These are phyloP conservation scores for Caracal caracal DNA, from an alignment of 2,113 vertebrate species.

Conservation along the genomic window DNA sequence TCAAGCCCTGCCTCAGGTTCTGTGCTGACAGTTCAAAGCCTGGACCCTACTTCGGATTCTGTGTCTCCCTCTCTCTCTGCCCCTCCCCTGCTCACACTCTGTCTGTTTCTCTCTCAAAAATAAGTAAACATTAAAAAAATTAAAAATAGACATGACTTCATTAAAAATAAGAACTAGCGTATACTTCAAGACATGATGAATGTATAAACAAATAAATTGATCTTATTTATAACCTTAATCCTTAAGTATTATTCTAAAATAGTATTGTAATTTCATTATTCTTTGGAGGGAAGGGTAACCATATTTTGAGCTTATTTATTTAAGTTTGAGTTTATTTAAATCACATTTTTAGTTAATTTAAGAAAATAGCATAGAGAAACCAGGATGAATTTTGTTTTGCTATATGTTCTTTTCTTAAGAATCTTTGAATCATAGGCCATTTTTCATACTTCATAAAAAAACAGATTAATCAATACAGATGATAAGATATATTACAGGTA, in stretches of 20 bases:
- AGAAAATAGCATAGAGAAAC: background rate
- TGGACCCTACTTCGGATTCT: too few relatives aligned
- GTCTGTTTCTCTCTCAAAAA: too few relatives aligned
- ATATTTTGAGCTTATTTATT: background rate
- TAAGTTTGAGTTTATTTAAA: background rate
- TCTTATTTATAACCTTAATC: conserved; percentile 2
- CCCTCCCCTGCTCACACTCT: too few relatives aligned
- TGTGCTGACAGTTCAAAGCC: too few relatives aligned
- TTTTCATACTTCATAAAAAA: conserved; percentile 4
- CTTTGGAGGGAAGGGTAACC: background rate
- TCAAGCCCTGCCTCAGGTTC: too few relatives aligned
- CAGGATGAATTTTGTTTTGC: background rate
- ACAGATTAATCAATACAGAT: background rate
- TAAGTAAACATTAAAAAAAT: too few relatives aligned
- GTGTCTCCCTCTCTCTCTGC: too few relatives aligned
- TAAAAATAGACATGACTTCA: background rate
- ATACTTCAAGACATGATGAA: background rate
- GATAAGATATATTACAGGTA: background rate
- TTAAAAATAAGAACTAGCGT: background rate
- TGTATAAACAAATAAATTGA: background rate
- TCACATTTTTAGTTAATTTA: background rate
- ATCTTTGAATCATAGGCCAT: background rate
- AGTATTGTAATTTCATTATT: background rate
- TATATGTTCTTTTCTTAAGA: background rate
- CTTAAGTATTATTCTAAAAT: background rate